Evolutionary conservation across 2,888 invertebrate genomes (phyloP), one percentile per base, ranked within the genome.

Genomic region (Nebria brevicollis): DNA sequence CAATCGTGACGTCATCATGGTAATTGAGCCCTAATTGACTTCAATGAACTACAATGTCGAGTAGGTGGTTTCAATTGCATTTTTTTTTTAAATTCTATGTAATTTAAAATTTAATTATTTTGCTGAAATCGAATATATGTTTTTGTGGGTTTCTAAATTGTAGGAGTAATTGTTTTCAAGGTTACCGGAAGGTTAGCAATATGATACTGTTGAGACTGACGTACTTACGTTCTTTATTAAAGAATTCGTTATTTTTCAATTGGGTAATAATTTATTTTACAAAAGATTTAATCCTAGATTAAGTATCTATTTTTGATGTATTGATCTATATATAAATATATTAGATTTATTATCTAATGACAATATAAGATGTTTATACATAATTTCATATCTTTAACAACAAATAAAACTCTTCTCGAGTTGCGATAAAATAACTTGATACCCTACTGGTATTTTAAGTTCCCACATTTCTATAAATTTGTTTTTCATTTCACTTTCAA

Each of bases 21-120:
- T 80, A 80, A 80, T 80, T 80, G 79, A 68, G 68, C 64, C 26
- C 64, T 80, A 80, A 80, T 80, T 80, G 70, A 66, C 74, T 70
- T 54, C 74, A 80, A 80, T 75, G 79, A 80, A 80, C 79, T 72
- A 78, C 72, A 26, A 26, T n/a, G 10, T 6, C 34, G 79, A 75
- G 79, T 80, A 75, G 79, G 68, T 70, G 70, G n/a, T 70, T 8
- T 54, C 54, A 54, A 54, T 54, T 54, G 54, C 54, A 54, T 54
- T 54, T 54, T 54, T 54, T 54, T 54, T 54, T 54, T 11, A 7
- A 54, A 54, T 54, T 54, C 54, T 54, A 13, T 54, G 54, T 54
- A 54, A 54, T 54, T 34, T 34, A 34, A 34, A 34, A 5, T 34
- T 1, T 34, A 34, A 34, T 34, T 34, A 34, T 34, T 54, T 54